Percentiles rank a stretch among this genome's conserved stretches.
Evolutionary conservation across 92 coral and sea anemone species (phyloP).

Genomic region (Ricordea florida): DNA sequence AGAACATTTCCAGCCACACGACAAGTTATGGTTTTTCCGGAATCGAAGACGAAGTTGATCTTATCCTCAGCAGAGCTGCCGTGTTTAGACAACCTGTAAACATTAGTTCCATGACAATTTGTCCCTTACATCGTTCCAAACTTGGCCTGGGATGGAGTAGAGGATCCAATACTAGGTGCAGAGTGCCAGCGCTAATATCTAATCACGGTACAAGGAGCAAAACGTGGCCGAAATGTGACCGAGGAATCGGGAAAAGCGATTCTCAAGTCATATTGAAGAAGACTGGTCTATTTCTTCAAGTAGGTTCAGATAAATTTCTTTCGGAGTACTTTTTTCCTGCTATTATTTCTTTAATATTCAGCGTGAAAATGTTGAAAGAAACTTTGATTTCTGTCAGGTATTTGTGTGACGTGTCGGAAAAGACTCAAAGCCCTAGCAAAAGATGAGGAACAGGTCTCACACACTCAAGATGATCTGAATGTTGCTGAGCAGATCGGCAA

Average conservation of each 20-base stretch:
- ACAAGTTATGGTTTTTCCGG: conserved; percentile 21
- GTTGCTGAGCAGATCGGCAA: not conserved
- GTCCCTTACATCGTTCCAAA: conserved; percentile 30
- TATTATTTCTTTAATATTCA: not conserved
- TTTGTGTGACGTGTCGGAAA: not conserved
- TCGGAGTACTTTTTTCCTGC: not conserved
- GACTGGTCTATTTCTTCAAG: conserved; percentile 45
- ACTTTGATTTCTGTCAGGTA: not conserved
- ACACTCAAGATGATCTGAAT: not conserved
- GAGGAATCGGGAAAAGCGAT: too few relatives aligned
- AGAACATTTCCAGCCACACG: too few relatives aligned
- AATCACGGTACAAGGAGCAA: conserved; percentile 27
- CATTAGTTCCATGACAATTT: conserved; percentile 19
- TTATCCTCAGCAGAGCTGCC: conserved; percentile 11
- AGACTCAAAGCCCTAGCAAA: not conserved
- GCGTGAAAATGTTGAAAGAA: too few relatives aligned
- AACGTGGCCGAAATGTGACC: conserved; percentile 49
- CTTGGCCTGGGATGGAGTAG: conserved; percentile 64
- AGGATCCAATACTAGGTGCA: not conserved
- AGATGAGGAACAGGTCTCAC: not conserved
- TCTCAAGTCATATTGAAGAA: not conserved
- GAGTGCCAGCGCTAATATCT: conserved; percentile 33
- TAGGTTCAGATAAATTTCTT: conserved; percentile 37
- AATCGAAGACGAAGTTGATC: too few relatives aligned
- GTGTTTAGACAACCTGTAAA: conserved; percentile 30